Conservation (phyloP, 1,140 invertebrate genomes). For the Aphaenogaster floridana region DNA sequence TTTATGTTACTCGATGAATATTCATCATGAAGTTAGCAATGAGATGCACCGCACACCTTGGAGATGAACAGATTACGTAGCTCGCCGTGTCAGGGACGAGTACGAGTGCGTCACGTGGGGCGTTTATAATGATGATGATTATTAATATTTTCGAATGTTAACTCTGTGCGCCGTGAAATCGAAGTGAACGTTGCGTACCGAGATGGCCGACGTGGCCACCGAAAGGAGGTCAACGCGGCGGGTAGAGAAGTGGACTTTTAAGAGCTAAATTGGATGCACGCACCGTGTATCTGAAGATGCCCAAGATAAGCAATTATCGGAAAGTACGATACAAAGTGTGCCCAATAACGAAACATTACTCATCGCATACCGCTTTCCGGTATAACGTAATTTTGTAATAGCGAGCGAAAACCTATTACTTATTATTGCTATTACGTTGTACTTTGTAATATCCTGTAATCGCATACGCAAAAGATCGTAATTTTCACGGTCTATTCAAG, state of each 20-base stretch:
- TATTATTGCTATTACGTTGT: constrained; percentile 17
- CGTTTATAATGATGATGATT: neutral
- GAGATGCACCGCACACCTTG: neutral
- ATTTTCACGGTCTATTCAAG: constrained; percentile 44
- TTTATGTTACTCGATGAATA: constrained; percentile 27
- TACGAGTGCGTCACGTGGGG: no score
- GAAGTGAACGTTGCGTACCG: neutral
- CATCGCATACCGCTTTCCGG: constrained; percentile 1
- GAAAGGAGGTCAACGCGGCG: constrained; percentile 45
- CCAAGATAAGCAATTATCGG: constrained; percentile 14
- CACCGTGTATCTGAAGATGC: neutral
- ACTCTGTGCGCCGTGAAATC: neutral
- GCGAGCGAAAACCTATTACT: neutral
- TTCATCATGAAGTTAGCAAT: neutral
- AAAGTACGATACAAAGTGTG: neutral
- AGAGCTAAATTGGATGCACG: constrained; percentile 44
- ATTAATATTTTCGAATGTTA: constrained; percentile 17
- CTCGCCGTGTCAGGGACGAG: neutral
- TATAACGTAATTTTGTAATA: constrained; percentile 18
- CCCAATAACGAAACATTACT: constrained; percentile 2
- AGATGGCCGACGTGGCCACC: constrained; percentile 11
- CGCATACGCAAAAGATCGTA: constrained; percentile 18
- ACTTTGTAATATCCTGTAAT: constrained; percentile 31
- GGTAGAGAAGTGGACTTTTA: constrained; percentile 38
- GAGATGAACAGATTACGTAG: constrained; percentile 29